Percentiles rank a stretch among this genome's conserved stretches.
These are phyloP conservation scores for Dicranocentrus wangi DNA, from an alignment of 2,888 invertebrate species.

Conservation along the genomic window DNA sequence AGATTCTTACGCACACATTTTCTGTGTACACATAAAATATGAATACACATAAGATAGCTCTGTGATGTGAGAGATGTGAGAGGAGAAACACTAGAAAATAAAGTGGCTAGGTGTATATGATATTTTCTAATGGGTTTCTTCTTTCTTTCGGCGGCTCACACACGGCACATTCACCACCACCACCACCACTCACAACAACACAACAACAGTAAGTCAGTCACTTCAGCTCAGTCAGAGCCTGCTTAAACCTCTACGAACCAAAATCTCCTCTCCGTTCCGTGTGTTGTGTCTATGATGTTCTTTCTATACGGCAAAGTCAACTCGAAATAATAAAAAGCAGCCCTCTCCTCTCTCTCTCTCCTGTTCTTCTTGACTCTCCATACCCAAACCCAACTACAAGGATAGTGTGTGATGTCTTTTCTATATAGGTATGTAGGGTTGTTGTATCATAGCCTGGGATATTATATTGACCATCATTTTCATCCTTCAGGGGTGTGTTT, in stretches of 20 bases:
- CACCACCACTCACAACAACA: slow-evolving; percentile 1
- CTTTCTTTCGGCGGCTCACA: slow-evolving; percentile 37
- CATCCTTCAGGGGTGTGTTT: slow-evolving; percentile 33
- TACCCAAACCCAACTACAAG: too few species aligned
- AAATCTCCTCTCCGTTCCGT: too few species aligned
- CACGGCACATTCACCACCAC: slow-evolving; percentile 36
- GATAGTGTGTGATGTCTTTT: too few species aligned
- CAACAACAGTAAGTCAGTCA: slow-evolving; percentile 57
- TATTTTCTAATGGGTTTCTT: slow-evolving; percentile 50
- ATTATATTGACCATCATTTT: slow-evolving; percentile 23
- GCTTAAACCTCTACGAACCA: slow-evolving; percentile 1
- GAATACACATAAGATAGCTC: slow-evolving; percentile 21
- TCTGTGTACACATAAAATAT: slow-evolving; percentile 38
- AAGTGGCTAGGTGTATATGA: slow-evolving; percentile 38
- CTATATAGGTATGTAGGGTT: background rate
- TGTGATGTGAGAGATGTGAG: background rate
- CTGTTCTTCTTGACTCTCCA: background rate
- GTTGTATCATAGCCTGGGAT: background rate
- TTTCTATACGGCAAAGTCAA: background rate
- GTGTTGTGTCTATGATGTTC: too few species aligned
- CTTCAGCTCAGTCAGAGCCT: slow-evolving; percentile 25
- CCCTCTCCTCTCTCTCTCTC: background rate
- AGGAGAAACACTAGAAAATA: slow-evolving; percentile 12
- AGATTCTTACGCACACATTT: slow-evolving; percentile 2
- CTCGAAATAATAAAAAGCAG: background rate